A percentile compares a stretch with the other conserved stretches of the same genome.
These are phyloP conservation scores for Keiferia lycopersicella DNA, from an alignment of 2,888 invertebrate species.

Conservation along the genomic window DNA sequence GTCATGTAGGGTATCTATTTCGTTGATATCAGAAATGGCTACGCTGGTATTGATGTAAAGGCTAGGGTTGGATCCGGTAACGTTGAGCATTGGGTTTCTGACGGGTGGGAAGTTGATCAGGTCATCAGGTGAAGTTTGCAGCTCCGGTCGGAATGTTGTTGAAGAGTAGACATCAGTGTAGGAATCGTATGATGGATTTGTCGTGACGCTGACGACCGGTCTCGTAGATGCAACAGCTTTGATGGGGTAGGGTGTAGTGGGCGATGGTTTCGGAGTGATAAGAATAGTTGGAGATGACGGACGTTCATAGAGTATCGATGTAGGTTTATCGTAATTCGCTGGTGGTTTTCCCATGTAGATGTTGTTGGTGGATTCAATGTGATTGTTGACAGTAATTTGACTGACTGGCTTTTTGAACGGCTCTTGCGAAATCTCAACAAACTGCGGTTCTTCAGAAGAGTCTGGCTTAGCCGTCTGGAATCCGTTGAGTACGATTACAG, in stretches of 20 bases:
- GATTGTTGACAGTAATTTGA: slow-evolving; percentile 82
- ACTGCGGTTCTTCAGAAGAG: slow-evolving; percentile 58
- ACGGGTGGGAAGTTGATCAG: slow-evolving; percentile 92
- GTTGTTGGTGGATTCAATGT: slow-evolving; percentile 81
- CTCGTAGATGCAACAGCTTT: slow-evolving; percentile 50
- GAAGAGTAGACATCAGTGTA: slow-evolving; percentile 57
- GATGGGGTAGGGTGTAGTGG: slow-evolving; percentile 65
- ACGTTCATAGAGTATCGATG: slow-evolving; percentile 10
- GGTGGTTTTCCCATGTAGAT: slow-evolving; percentile 71
- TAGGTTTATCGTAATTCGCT: slow-evolving; percentile 67
- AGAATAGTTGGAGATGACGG: slow-evolving; percentile 73
- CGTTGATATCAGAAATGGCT: slow-evolving; percentile 75
- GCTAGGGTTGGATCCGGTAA: slow-evolving; percentile 80
- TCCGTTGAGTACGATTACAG: slow-evolving; percentile 68
- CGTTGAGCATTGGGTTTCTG: slow-evolving; percentile 90
- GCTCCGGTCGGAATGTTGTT: slow-evolving; percentile 74
- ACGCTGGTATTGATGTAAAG: slow-evolving; percentile 69
- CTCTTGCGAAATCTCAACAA: slow-evolving; percentile 77
- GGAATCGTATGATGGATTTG: slow-evolving; percentile 52
- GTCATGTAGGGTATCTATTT: slow-evolving; percentile 73
- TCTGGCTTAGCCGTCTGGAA: slow-evolving; percentile 60
- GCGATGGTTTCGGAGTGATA: slow-evolving; percentile 86
- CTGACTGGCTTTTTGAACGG: slow-evolving; percentile 74
- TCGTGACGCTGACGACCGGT: slow-evolving; percentile 44
- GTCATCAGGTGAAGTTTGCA: slow-evolving; percentile 86